These are phyloP conservation scores for Sylvia borin DNA, from an alignment of 2,797 vertebrate species.

Conservation along the genomic window DNA sequence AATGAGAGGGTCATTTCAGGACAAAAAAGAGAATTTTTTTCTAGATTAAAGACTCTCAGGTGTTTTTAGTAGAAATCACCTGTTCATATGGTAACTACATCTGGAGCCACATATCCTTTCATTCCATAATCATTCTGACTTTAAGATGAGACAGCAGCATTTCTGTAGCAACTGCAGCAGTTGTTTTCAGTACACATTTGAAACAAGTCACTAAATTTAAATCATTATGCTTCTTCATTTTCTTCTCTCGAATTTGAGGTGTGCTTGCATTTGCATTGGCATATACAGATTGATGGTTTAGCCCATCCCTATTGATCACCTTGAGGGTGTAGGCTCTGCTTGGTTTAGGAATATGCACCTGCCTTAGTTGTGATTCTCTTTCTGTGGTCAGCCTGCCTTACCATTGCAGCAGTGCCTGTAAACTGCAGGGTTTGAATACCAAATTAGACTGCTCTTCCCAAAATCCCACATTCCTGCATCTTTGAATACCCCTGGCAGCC, in stretches of 20 bases:
- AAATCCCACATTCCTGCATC: background rate
- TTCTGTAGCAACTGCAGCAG: background rate
- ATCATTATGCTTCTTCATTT: background rate
- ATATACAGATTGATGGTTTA: background rate
- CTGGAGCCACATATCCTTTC: background rate
- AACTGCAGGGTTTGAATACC: background rate
- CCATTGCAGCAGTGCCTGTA: background rate
- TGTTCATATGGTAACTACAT: background rate
- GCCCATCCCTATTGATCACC: background rate
- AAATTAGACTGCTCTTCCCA: background rate
- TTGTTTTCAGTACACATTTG: background rate
- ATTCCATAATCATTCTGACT: background rate
- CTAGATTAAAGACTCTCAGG: background rate
- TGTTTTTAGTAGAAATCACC: conserved; percentile 20
- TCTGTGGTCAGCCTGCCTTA: background rate
- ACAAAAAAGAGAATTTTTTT: background rate
- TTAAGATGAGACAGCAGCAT: background rate
- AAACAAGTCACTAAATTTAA: conserved; percentile 5
- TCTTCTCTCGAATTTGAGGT: background rate
- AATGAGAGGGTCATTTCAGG: conserved; percentile 9
- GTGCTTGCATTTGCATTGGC: background rate
- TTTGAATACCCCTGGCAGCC: background rate
- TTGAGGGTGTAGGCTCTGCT: background rate
- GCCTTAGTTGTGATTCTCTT: background rate
- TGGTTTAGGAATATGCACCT: background rate